phyloP scores from a whole-genome alignment of 1,140 invertebrate species.

The Penaeus japonicus region DNA sequence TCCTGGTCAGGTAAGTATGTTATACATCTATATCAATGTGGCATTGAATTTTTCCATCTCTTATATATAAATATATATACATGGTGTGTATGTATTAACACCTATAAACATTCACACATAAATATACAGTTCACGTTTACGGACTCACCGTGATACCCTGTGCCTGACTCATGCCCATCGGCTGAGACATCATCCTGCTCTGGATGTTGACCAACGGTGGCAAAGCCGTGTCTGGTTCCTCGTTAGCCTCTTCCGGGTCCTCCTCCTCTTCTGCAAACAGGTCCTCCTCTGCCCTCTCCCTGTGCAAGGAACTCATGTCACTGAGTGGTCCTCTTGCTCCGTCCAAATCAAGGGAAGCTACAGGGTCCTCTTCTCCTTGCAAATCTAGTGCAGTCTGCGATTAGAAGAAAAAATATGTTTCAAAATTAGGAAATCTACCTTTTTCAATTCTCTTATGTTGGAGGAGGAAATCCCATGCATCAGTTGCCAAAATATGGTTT shows the following conservation, averaged over 20 bases:
- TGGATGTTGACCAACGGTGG: slow-evolving; percentile 20
- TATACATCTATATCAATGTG: too few relatives aligned
- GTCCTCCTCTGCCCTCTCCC: neutral
- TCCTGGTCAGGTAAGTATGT: too few relatives aligned
- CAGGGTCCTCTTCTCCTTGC: slow-evolving; percentile 29
- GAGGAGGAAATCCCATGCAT: too few relatives aligned
- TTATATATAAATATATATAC: too few relatives aligned
- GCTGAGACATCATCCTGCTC: slow-evolving; percentile 16
- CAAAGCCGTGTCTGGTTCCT: slow-evolving; percentile 17
- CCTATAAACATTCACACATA: too few relatives aligned
- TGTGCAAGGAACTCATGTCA: neutral
- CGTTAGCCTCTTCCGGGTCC: neutral
- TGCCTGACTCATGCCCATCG: slow-evolving; percentile 6
- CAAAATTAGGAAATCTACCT: neutral
- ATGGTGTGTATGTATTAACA: too few relatives aligned
- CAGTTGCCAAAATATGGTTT: too few relatives aligned
- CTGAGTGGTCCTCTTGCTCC: slow-evolving; percentile 23
- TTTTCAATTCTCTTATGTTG: too few relatives aligned
- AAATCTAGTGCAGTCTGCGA: slow-evolving; percentile 10
- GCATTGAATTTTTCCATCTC: too few relatives aligned
- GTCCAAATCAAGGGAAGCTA: slow-evolving; percentile 36
- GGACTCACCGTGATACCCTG: slow-evolving; percentile 38
- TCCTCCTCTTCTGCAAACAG: neutral
- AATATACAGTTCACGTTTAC: neutral
- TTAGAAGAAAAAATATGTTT: neutral